These are phyloP conservation scores for Dicycla oo DNA, from an alignment of 2,888 invertebrate species.

Conservation along the genomic window DNA sequence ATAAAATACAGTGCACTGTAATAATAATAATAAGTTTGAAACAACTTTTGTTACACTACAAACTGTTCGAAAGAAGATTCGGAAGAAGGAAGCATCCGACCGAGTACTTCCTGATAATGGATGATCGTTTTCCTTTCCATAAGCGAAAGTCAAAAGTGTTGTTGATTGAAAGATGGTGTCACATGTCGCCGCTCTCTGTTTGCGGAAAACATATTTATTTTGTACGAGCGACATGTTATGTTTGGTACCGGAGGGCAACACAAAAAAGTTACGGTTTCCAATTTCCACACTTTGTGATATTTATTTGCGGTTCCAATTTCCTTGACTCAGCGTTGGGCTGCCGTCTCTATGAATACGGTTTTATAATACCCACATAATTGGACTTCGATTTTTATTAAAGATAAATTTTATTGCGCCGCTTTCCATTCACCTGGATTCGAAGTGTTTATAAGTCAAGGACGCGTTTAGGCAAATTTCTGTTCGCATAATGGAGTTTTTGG, in stretches of 20 bases:
- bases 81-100: constrained; percentile 14
- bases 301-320: constrained; percentile 63
- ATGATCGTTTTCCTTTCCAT: constrained; percentile 49
- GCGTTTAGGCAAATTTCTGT: constrained; percentile 21
- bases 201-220: constrained; percentile 70
- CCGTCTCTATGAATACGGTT: constrained; percentile 39
- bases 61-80: constrained; percentile 33
- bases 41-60: constrained; percentile 23
- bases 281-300: constrained; percentile 62
- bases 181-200: constrained; percentile 65
- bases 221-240: constrained; percentile 58
- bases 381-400: constrained; percentile 54
- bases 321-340: constrained; percentile 46
- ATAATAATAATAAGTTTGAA: constrained; percentile 11
- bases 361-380: constrained; percentile 59
- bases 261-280: constrained; percentile 52
- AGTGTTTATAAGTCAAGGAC: constrained; percentile 41
- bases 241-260: constrained; percentile 48
- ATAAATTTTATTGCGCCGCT: constrained; percentile 39
- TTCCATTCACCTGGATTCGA: constrained; percentile 30
- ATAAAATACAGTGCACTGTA: too few relatives aligned
- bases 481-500: constrained; percentile 25
- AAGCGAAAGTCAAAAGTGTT: constrained; percentile 62
- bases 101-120: constrained; percentile 42
- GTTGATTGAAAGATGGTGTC: constrained; percentile 70